These are phyloP conservation scores for Pipistrellus pipistrellus DNA, from an alignment of 2,797 vertebrate species.

Conservation along the genomic window DNA sequence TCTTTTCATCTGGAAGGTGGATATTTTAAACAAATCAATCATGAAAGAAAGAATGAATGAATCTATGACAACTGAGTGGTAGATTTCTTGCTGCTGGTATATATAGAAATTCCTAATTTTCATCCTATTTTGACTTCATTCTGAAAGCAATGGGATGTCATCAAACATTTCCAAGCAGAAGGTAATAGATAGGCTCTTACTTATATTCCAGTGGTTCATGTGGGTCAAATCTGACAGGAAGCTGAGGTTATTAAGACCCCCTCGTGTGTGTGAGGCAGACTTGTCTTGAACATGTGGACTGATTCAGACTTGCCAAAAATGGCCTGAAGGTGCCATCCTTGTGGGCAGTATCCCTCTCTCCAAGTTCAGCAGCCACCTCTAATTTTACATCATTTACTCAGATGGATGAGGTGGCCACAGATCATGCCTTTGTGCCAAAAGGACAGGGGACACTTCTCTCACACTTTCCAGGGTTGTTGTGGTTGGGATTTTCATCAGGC, in stretches of 20 bases:
- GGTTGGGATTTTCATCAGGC: background rate
- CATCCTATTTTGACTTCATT: background rate
- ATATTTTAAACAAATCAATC: background rate
- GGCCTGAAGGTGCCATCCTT: background rate
- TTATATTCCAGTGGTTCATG: rapidly evolving
- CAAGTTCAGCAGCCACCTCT: background rate
- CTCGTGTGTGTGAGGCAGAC: rapidly evolving
- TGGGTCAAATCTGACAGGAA: background rate
- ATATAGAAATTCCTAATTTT: background rate
- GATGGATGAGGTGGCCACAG: background rate
- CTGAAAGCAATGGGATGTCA: background rate
- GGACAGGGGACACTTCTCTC: background rate
- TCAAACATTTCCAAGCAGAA: background rate
- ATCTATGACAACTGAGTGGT: background rate
- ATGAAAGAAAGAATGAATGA: constrained; percentile 2
- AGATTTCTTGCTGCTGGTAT: background rate
- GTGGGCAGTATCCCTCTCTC: background rate
- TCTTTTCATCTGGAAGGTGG: background rate
- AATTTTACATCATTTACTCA: no score
- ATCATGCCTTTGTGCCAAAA: background rate
- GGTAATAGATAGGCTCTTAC: background rate
- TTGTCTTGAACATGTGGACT: background rate
- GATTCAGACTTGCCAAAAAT: background rate
- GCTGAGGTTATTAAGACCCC: background rate
- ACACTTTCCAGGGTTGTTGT: background rate